Evolutionary conservation across 2,797 vertebrate species (phyloP), one percentile per base, ranked within the genome.

Genomic region (Pangasius larnaudii): DNA sequence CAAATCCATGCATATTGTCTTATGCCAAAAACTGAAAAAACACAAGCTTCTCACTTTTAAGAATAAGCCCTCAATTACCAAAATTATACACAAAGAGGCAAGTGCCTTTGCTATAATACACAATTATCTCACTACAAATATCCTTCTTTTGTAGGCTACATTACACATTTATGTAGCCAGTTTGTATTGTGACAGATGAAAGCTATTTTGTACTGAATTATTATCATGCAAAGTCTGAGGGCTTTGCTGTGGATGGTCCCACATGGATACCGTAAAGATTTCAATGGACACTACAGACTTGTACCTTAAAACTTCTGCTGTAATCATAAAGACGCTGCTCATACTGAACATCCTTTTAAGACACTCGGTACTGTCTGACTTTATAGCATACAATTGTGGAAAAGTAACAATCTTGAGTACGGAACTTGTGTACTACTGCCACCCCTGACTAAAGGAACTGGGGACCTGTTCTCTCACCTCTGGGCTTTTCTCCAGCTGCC

Each of bases 391-490:
- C 63, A 30, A 14, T 9, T 61, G 24, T 56, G 53, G 14, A 56
- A 56, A 16, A 18, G 53, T 56, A 56, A 61, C 22, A 27, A 27
- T 63, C 27, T 61, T 27, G 19, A 16, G 30, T 24, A 58, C 24
- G 19, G 51, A 58, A 42, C 7, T 4, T 49, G 14, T 63, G 58
- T 4, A 63, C 39, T n/a, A 63, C 24, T 46, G 24, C 24, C 56
- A 61, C 58, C 36, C 27, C 22, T 81, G 53, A 27, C 36, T 81
- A 42, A 27, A 82, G 2, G 36, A 81, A 61, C 56, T 82, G 24
- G 36, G 7, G 80, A 65, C 19, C 27, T 33, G 8, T 81, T 56
- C 22, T 93, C 94, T 95, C 92, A 98, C 98, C 96, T 94, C 97
- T 97, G 87, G 88, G 92, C 91, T 94, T 92, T 27, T 94, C 96